Evolutionary conservation across 2,113 vertebrate species (phyloP).

Genomic region (Prionailurus bengalensis): DNA sequence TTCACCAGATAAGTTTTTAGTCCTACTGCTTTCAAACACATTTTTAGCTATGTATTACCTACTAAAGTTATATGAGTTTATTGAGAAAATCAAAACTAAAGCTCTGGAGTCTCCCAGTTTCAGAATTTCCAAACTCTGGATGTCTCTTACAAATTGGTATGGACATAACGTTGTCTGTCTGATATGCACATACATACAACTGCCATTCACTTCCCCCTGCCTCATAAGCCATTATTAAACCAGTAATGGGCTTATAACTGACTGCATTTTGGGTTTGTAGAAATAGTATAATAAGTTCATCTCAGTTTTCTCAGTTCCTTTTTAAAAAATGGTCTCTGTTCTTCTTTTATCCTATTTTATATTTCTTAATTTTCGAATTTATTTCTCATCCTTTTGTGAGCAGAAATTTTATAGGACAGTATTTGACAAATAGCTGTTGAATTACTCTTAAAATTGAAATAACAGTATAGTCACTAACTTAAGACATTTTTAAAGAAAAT

Average conservation of each 20-base stretch:
- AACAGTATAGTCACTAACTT: background rate
- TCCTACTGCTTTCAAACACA: background rate
- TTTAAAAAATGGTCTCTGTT: background rate
- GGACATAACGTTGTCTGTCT: background rate
- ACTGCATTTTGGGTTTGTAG: background rate
- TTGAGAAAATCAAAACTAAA: background rate
- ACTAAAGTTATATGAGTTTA: background rate
- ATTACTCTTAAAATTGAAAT: constrained; percentile 49
- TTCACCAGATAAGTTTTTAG: background rate
- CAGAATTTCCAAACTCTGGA: background rate
- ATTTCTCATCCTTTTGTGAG: constrained; percentile 30
- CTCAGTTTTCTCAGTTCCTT: constrained; percentile 13
- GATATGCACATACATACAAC: background rate
- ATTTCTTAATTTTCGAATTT: constrained; percentile 51
- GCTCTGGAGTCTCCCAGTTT: background rate
- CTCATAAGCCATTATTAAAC: background rate
- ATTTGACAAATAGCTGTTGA: constrained; percentile 42
- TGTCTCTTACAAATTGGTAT: background rate
- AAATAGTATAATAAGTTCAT: constrained; percentile 35
- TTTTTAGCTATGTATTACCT: background rate
- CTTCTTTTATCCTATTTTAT: background rate
- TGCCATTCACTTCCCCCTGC: background rate
- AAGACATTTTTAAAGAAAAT: constrained; percentile 49
- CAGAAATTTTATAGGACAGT: background rate
- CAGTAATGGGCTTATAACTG: background rate